A percentile compares a stretch with the other conserved stretches of the same genome.
These are phyloP conservation scores for Linnaemya tessellans DNA, from an alignment of 2,888 invertebrate genomes.

Conservation along the genomic window DNA sequence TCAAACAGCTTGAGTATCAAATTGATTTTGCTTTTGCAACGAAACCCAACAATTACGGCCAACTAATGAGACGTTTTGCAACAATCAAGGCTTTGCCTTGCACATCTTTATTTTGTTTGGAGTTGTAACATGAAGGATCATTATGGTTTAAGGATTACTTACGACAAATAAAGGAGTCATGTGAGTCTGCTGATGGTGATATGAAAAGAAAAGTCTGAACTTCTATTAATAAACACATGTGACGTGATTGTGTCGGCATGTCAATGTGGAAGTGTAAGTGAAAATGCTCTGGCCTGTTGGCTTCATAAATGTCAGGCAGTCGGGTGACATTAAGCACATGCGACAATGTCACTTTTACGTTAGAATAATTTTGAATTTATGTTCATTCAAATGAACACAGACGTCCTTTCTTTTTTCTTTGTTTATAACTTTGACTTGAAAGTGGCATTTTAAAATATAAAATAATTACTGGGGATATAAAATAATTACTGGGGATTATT, in stretches of 20 bases:
- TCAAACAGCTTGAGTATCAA: not conserved
- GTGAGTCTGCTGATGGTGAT: constrained; percentile 33
- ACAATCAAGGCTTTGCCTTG: not conserved
- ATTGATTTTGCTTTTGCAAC: constrained; percentile 62
- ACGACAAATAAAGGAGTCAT: constrained; percentile 32
- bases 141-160: constrained; percentile 59
- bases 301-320: constrained; percentile 75
- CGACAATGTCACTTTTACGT: constrained; percentile 63
- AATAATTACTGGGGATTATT: constrained; percentile 66
- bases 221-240: constrained; percentile 22
- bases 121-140: constrained; percentile 7
- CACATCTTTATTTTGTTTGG: not conserved
- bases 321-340: constrained; percentile 71
- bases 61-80: constrained; percentile 51
- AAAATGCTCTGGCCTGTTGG: constrained; percentile 31
- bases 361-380: constrained; percentile 39
- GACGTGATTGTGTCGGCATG: not conserved
- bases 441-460: constrained; percentile 66
- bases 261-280: constrained; percentile 49
- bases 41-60: constrained; percentile 56
- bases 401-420: constrained; percentile 45
- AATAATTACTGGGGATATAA: constrained; percentile 66
- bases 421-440: constrained; percentile 66
- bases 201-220: constrained; percentile 59
- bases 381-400: constrained; percentile 47